A percentile compares a stretch with the other conserved stretches of the same genome.
These are phyloP conservation scores for Peromyscus nudipes DNA, from an alignment of 2,797 vertebrate genomes.

Conservation along the genomic window DNA sequence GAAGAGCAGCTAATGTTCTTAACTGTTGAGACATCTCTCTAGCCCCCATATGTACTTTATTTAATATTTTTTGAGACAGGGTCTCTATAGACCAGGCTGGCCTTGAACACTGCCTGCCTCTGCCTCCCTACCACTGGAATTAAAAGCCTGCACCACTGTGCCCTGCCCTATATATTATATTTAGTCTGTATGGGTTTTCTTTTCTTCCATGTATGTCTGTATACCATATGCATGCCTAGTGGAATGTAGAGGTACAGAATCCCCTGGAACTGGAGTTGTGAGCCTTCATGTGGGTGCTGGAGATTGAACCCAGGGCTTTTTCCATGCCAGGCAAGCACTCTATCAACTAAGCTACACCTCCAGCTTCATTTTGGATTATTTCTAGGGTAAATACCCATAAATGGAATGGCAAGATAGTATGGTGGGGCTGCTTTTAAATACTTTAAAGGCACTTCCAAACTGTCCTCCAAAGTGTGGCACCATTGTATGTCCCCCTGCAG, in stretches of 20 bases:
- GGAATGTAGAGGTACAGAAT: background rate
- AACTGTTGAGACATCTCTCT: background rate
- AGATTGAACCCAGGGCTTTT: background rate
- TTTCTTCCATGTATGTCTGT: background rate
- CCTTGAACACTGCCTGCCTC: background rate
- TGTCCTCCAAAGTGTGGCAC: background rate
- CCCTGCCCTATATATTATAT: background rate
- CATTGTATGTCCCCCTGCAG: background rate
- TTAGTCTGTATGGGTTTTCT: background rate
- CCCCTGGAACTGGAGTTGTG: background rate
- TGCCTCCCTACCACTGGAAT: background rate
- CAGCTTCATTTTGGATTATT: background rate
- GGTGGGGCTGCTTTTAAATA: background rate
- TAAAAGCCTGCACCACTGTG: background rate
- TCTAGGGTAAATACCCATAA: background rate
- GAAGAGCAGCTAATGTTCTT: background rate
- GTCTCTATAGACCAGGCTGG: background rate
- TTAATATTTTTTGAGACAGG: background rate
- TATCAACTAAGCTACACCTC: background rate
- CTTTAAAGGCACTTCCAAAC: background rate
- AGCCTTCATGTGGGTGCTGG: background rate
- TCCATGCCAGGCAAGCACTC: background rate
- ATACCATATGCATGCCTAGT: background rate
- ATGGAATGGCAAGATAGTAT: background rate
- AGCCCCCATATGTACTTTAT: background rate